Base-by-base conservation (phyloP, 2,113 vertebrate species). In the Sceloporus tristichus region DNA sequence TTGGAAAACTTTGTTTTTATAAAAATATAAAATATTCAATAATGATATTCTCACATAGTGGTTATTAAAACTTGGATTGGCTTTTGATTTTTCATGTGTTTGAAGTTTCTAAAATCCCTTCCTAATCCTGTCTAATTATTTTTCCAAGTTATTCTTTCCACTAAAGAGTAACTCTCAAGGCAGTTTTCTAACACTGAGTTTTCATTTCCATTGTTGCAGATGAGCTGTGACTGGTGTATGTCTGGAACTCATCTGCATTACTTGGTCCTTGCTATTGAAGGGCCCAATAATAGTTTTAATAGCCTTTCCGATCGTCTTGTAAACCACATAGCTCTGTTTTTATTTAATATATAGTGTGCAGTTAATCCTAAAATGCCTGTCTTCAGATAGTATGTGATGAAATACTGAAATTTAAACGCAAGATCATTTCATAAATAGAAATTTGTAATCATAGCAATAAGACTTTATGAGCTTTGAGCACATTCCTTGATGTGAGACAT, bases 211-310 rank as follows among this genome's bases (percentile, higher is more conserved):
- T 54, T n/a, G 53, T 2, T 59, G 78, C 53, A 59, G 7, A 25
- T 9, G 34, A 59, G 7, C 40, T 81, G 23, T 65, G 18, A 65
- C 56, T 81, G 54, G 10, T 66, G 23, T 81, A 42, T 38, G 34
- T 66, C 59, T 81, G 79, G 79, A 81, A 66, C 66, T 21, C 56
- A 81, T 81, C 62, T 65, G n/a, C n/a, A 38, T 21, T 81, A 38
- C n/a, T n/a, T 81, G 34, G 25, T 71, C 68, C 68, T 23, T 29
- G 29, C 8, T 14, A 56, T 25, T 81, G 59, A 40, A 65, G n/a
- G 34, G 23, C 34, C 34, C 38, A 23, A 65, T 66, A 40, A 62
- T 74, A 73, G 59, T 87, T 87, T 71, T 81, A 86, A 40, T 34
- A 34, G 56, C 27, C 40, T n/a, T 2, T 1, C 38, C 62, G 48